Evolutionary conservation across 2,113 vertebrate genomes (phyloP).

Genomic region (Haplotaxodon microlepis): DNA sequence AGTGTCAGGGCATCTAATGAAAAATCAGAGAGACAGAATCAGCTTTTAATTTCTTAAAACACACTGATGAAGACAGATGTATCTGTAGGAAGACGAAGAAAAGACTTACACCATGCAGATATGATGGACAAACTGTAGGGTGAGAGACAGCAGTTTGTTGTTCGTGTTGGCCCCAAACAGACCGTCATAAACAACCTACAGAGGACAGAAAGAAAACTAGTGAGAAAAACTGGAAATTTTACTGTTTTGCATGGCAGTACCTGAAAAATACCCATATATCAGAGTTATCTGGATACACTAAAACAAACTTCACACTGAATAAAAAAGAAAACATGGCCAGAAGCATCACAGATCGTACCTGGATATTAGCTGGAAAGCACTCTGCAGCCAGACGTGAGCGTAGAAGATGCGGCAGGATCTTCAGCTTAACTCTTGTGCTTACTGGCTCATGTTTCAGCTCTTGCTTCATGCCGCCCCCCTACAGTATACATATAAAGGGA

Average conservation of each 20-base stretch:
- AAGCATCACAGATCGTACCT: conserved; percentile 67
- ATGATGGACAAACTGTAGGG: conserved; percentile 96
- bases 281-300: neutral
- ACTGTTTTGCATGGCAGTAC: neutral
- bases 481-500: neutral
- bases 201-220: neutral
- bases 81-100: neutral
- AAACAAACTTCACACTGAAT: neutral
- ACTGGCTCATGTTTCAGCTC: conserved; percentile 96
- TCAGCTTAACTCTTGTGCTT: conserved; percentile 95
- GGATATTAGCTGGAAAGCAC: conserved; percentile 94
- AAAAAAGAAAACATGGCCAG: neutral
- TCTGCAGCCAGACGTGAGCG: conserved; percentile 92
- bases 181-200: conserved; percentile 94
- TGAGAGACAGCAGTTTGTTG: conserved; percentile 89
- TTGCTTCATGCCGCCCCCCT: conserved; percentile 88
- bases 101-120: conserved; percentile 92
- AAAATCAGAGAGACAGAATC: neutral
- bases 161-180: conserved; percentile 95
- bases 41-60: neutral
- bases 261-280: neutral
- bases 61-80: neutral
- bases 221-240: neutral
- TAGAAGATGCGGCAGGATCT: conserved; percentile 94
- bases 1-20: conserved; percentile 86